Evolutionary conservation across 1,140 invertebrate species (phyloP).

Genomic region (Sitophilus oryzae): DNA sequence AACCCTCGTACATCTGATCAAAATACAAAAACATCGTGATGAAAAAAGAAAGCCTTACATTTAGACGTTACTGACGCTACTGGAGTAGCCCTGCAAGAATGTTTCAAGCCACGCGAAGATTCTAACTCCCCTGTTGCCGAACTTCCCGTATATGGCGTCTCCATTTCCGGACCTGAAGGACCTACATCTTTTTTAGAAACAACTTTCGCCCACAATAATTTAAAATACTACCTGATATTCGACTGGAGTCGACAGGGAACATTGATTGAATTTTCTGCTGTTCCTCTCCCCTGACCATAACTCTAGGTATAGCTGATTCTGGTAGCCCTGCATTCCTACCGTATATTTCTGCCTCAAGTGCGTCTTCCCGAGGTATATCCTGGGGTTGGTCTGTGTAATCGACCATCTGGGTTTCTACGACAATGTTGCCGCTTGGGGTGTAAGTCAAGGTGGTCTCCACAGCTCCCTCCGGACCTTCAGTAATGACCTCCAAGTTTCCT

Average conservation of each 20-base stretch:
- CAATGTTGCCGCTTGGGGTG: constrained; percentile 33
- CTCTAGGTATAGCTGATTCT: background rate
- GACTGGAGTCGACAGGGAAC: constrained; percentile 7
- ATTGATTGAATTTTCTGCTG: background rate
- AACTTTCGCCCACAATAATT: too few relatives aligned
- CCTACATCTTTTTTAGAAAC: too few relatives aligned
- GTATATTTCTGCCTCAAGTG: too few relatives aligned
- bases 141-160: constrained; percentile 3
- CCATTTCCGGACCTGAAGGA: constrained; percentile 11
- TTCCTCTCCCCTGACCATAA: background rate
- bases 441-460: constrained; percentile 33
- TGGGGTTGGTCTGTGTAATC: background rate
- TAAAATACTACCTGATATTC: constrained; percentile 6
- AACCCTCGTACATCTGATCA: too few relatives aligned
- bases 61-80: too few relatives aligned
- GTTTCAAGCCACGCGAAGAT: constrained; percentile 6
- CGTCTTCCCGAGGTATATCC: too few relatives aligned
- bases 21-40: too few relatives aligned
- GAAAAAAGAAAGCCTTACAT: too few relatives aligned
- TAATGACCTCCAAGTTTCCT: constrained; percentile 37
- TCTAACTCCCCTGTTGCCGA: constrained; percentile 1
- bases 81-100: too few relatives aligned
- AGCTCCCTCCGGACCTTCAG: constrained; percentile 34
- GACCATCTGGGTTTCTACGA: constrained; percentile 26
- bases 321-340: background rate